Conservation (phyloP, 2,888 invertebrate species). For the Phyto melanocephala region DNA sequence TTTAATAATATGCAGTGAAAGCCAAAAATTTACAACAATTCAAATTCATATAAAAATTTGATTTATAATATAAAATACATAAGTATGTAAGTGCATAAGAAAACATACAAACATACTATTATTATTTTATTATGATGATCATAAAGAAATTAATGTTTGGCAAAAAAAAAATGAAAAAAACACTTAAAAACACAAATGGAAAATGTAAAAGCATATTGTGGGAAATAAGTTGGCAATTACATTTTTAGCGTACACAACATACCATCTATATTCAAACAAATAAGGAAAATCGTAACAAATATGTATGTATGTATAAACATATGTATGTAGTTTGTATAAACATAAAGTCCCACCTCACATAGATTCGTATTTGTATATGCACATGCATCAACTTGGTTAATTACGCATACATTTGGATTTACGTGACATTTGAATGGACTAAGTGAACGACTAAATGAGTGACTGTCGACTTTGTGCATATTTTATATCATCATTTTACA, state of each 20-base stretch:
- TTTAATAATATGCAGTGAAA: conserved; percentile 22
- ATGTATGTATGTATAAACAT: too few species aligned
- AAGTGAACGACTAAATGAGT: not conserved
- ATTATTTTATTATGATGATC: conserved; percentile 22
- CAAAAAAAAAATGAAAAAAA: conserved; percentile 2
- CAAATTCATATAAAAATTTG: too few species aligned
- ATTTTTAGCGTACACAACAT: conserved; percentile 38
- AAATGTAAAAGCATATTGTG: conserved; percentile 8
- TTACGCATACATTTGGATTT: not conserved
- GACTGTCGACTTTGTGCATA: conserved; percentile 41
- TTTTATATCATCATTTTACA: conserved; percentile 8
- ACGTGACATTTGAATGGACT: conserved; percentile 21
- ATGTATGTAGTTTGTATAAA: too few species aligned
- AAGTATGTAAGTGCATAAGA: not conserved
- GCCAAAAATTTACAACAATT: too few species aligned
- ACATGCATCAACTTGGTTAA: not conserved
- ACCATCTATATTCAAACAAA: not conserved
- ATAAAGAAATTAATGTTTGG: conserved; percentile 28
- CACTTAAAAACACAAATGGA: not conserved
- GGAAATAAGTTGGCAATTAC: conserved; percentile 56
- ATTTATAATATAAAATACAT: too few species aligned
- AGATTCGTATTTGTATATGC: not conserved
- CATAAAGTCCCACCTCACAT: conserved; percentile 7
- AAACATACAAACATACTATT: not conserved
- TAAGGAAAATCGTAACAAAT: conserved; percentile 21